phyloP scores from a whole-genome alignment of 2,797 vertebrate species.

The Naso thynnoides region DNA sequence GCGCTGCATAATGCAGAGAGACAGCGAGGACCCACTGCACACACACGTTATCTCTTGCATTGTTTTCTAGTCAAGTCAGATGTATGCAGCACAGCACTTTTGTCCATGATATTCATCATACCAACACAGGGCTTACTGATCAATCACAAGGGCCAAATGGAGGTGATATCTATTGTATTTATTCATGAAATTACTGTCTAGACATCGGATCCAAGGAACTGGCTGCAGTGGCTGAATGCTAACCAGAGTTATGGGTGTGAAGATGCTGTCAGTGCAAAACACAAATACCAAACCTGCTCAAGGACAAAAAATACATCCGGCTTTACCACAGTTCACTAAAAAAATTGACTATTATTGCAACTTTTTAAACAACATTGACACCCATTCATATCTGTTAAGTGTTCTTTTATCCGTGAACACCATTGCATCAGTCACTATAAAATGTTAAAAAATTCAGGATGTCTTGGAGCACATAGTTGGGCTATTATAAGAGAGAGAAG shows the following conservation, averaged over 20 bases:
- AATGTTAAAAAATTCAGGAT: not conserved
- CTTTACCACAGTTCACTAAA: not conserved
- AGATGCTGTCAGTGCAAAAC: constrained; percentile 5
- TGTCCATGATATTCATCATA: constrained; percentile 54
- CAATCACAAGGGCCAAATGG: constrained; percentile 48
- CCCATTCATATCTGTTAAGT: not conserved
- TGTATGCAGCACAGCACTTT: constrained; percentile 26
- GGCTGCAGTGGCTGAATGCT: constrained; percentile 45
- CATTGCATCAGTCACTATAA: too few relatives aligned
- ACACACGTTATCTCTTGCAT: constrained; percentile 7
- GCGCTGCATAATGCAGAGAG: constrained; percentile 61
- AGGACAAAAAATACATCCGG: not conserved
- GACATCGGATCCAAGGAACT: constrained; percentile 41
- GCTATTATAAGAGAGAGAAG: not conserved
- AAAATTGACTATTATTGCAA: too few relatives aligned
- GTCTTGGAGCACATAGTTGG: not conserved
- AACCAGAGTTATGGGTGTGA: constrained; percentile 33
- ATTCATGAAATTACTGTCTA: constrained; percentile 67
- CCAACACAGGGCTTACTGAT: constrained; percentile 54
- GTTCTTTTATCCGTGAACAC: not conserved
- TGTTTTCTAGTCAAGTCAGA: constrained; percentile 53
- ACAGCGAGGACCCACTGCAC: constrained; percentile 15
- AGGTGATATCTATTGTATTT: constrained; percentile 58
- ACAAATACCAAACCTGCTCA: not conserved
- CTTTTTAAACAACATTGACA: too few relatives aligned